Evolutionary conservation across 2,888 invertebrate genomes (phyloP).

Genomic region (Azorinus chamasolen): DNA sequence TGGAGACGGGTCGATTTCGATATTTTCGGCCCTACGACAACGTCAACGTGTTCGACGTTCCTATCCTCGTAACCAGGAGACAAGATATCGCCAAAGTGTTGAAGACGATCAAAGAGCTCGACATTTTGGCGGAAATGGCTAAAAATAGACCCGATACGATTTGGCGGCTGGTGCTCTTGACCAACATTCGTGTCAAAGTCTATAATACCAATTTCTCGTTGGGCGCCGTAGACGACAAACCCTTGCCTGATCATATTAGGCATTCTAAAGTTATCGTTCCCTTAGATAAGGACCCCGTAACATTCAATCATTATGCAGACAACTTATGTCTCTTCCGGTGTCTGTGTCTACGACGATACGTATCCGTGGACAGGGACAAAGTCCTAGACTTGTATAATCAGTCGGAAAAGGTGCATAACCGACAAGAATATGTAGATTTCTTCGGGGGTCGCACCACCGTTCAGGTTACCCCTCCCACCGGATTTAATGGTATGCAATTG

Average conservation of each 20-base stretch:
- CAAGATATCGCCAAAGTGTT: conserved; percentile 24
- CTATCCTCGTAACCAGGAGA: conserved; percentile 16
- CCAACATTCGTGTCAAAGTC: conserved; percentile 17
- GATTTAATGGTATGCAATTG: conserved; percentile 7
- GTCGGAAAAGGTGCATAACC: not conserved
- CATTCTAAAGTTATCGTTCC: conserved; percentile 5
- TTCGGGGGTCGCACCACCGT: conserved; percentile 1
- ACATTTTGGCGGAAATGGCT: conserved; percentile 24
- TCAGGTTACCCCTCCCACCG: not conserved
- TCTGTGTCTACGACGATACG: conserved; percentile 12
- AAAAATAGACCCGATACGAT: conserved; percentile 39
- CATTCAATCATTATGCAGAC: conserved; percentile 15
- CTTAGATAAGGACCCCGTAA: conserved; percentile 13
- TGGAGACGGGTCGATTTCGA: conserved; percentile 25
- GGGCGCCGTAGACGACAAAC: not conserved
- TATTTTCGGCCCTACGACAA: conserved; percentile 28
- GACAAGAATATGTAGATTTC: conserved; percentile 3
- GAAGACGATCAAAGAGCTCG: conserved; percentile 12
- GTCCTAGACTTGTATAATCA: not conserved
- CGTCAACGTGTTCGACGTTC: conserved; percentile 19
- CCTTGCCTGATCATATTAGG: conserved; percentile 5
- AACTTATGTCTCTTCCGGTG: conserved; percentile 38
- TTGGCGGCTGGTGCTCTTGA: conserved; percentile 23
- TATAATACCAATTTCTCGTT: conserved; percentile 17
- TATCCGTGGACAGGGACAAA: not conserved